Evolutionary conservation across 2,113 vertebrate species (phyloP).

Genomic region (Orycteropus afer): DNA sequence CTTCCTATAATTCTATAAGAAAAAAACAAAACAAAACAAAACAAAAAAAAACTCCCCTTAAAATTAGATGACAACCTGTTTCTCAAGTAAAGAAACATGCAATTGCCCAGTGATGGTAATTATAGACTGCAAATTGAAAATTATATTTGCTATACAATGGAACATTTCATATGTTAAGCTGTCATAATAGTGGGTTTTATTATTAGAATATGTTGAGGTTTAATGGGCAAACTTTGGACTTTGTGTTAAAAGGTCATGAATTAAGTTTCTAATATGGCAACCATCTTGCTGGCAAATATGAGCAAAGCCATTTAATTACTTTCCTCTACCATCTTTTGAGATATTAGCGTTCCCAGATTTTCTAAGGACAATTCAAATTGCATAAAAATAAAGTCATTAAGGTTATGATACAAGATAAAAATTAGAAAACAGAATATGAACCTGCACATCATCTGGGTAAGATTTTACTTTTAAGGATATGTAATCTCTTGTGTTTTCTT

Average conservation of each 20-base stretch:
- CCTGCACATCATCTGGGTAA: background rate
- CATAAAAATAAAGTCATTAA: background rate
- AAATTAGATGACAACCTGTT: constrained; percentile 45
- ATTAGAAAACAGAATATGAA: constrained; percentile 21
- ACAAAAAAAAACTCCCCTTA: constrained; percentile 4
- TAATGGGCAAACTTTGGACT: constrained; percentile 56
- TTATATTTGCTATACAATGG: constrained; percentile 57
- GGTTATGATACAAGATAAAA: background rate
- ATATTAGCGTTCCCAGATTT: constrained; percentile 16
- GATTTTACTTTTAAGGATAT: background rate
- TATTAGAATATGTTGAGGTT: constrained; percentile 19
- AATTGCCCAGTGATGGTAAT: constrained; percentile 58
- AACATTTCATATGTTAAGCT: constrained; percentile 56
- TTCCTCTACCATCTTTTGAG: constrained; percentile 31
- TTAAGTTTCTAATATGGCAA: constrained; percentile 63
- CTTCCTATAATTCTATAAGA: background rate
- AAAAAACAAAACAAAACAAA: no score
- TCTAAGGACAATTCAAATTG: background rate
- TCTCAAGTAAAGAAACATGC: constrained; percentile 49
- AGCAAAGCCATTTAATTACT: constrained; percentile 36
- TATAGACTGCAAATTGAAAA: constrained; percentile 55
- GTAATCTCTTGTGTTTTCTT: background rate
- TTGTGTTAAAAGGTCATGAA: constrained; percentile 60
- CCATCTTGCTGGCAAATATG: constrained; percentile 43
- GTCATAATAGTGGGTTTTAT: constrained; percentile 62